A percentile compares a stretch with the other conserved stretches of the same genome.
Evolutionary conservation across 2,113 vertebrate species (phyloP).

Genomic region (Stictonetta naevosa): DNA sequence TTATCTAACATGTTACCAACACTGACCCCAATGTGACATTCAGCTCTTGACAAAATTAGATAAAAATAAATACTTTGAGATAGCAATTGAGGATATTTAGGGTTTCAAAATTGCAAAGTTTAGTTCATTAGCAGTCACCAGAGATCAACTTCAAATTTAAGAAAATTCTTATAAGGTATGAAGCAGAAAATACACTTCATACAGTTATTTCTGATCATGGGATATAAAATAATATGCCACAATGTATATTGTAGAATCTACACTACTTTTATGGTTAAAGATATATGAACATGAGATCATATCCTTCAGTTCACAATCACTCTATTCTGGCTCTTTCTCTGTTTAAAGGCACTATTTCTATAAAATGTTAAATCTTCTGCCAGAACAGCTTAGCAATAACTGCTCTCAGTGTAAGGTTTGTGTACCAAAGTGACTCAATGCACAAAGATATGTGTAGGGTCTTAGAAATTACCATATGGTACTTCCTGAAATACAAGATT

Average conservation of each 20-base stretch:
- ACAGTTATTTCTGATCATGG: not conserved
- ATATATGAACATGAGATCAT: not conserved
- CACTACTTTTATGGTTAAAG: not conserved
- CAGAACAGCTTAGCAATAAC: not conserved
- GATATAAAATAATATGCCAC: not conserved
- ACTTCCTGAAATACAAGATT: not conserved
- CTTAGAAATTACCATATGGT: not conserved
- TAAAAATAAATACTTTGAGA: not conserved
- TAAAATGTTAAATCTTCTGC: not conserved
- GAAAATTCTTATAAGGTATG: not conserved
- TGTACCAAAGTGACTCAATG: not conserved
- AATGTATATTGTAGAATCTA: not conserved
- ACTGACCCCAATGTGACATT: accelerated
- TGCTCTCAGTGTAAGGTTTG: not conserved
- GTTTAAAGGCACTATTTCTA: not conserved
- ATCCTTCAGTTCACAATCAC: not conserved
- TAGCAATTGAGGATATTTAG: not conserved
- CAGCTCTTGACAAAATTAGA: not conserved
- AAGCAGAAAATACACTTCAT: not conserved
- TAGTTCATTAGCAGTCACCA: not conserved
- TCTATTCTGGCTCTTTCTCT: not conserved
- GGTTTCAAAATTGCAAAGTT: not conserved
- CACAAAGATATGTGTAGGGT: not conserved
- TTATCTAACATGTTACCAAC: not conserved
- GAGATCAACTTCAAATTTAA: not conserved